These are phyloP conservation scores for Anabas testudineus DNA, from an alignment of 2,797 vertebrate species.

Conservation along the genomic window DNA sequence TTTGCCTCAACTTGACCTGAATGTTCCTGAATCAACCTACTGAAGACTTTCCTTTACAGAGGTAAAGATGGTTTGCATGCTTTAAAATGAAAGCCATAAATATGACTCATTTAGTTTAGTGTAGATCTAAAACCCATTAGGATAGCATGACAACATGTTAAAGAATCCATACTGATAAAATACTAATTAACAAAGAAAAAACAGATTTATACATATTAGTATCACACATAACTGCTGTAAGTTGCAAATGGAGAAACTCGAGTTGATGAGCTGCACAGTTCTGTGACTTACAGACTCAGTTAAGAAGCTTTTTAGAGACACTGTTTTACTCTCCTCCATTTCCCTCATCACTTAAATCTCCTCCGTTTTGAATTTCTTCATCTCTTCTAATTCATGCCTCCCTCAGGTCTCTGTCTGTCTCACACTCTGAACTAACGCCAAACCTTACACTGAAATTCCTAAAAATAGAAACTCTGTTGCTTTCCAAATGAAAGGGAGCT, in stretches of 20 bases:
- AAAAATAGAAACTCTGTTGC: constrained; percentile 17
- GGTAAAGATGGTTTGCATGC: no score
- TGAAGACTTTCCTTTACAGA: neutral
- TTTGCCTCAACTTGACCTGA: no score
- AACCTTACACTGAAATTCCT: constrained; percentile 3
- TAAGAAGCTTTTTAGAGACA: neutral
- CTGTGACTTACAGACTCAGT: neutral
- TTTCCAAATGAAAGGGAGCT: no score
- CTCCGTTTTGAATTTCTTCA: neutral
- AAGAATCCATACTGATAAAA: no score
- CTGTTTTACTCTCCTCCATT: neutral
- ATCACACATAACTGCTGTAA: neutral
- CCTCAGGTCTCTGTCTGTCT: neutral
- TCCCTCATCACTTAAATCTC: neutral
- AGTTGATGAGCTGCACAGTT: no score
- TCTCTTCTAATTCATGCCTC: constrained; percentile 4
- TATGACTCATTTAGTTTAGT: neutral
- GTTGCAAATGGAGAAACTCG: no score
- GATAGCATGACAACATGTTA: no score
- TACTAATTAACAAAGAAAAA: no score
- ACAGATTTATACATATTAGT: neutral
- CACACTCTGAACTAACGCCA: constrained; percentile 6
- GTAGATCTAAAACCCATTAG: no score
- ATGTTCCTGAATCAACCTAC: no score
- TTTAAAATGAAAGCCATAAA: no score